Evolutionary conservation across 2,113 vertebrate species (phyloP).

Genomic region (Macroglossus sobrinus): DNA sequence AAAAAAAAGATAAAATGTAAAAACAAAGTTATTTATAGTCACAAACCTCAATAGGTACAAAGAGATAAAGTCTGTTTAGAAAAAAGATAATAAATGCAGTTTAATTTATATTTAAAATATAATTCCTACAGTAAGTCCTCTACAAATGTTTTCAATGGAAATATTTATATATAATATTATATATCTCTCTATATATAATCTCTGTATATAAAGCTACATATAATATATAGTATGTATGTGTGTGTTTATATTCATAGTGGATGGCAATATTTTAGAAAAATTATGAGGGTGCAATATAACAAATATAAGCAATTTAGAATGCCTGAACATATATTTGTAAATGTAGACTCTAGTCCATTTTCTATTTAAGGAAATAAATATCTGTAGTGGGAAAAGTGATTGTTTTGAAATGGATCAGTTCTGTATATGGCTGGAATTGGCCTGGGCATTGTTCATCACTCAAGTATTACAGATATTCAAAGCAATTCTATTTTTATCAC

Average conservation of each 20-base stretch:
- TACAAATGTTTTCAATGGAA: background rate
- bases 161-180: background rate
- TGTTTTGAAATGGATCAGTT: background rate
- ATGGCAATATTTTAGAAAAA: background rate
- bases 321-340: background rate
- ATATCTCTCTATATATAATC: background rate
- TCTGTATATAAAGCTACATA: background rate
- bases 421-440: background rate
- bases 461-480: background rate
- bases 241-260: background rate
- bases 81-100: background rate
- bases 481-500: background rate
- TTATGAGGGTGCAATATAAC: background rate
- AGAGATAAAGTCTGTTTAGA: constrained; percentile 47
- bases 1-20: constrained; percentile 63
- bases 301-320: background rate
- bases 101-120: constrained; percentile 36
- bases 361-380: background rate
- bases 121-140: background rate
- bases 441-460: background rate
- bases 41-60: constrained; percentile 4
- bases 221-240: background rate
- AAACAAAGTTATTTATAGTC: constrained; percentile 22
- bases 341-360: background rate
- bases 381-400: background rate